phyloP scores from a whole-genome alignment of 2,888 invertebrate genomes.

The Gerosis bhagava region DNA sequence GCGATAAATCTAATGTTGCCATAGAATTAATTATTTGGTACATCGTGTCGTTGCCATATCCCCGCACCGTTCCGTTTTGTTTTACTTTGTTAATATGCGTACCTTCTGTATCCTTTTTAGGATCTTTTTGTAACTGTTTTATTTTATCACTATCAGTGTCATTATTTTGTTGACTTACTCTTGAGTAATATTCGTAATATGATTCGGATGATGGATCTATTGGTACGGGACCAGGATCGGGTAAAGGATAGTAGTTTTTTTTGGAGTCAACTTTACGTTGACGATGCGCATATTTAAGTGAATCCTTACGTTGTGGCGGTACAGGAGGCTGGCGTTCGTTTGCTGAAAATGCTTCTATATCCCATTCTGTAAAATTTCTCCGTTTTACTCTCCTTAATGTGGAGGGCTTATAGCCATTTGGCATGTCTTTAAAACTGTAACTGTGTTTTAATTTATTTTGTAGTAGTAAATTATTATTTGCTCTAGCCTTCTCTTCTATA shows the following conservation, averaged over 20 bases:
- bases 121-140: conserved; percentile 62
- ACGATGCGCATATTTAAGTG: conserved; percentile 75
- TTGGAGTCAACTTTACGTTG: conserved; percentile 74
- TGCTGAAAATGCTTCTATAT: conserved; percentile 67
- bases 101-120: conserved; percentile 52
- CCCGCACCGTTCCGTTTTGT: conserved; percentile 36
- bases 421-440: conserved; percentile 83
- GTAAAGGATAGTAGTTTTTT: conserved; percentile 65
- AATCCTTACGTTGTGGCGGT: conserved; percentile 74
- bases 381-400: conserved; percentile 80
- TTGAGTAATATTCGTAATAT: conserved; percentile 77
- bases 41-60: conserved; percentile 55
- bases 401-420: conserved; percentile 83
- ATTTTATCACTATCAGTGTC: conserved; percentile 75
- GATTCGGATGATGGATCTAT: conserved; percentile 74
- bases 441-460: conserved; percentile 79
- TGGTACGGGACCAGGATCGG: conserved; percentile 73
- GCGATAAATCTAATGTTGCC: conserved; percentile 70
- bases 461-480: conserved; percentile 77
- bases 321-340: conserved; percentile 64
- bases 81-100: conserved; percentile 36
- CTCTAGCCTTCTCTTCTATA: conserved; percentile 76
- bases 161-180: conserved; percentile 77
- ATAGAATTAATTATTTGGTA: conserved; percentile 74
- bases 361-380: conserved; percentile 82